Conservation (phyloP, 2,797 vertebrate genomes). For the Varecia variegata region DNA sequence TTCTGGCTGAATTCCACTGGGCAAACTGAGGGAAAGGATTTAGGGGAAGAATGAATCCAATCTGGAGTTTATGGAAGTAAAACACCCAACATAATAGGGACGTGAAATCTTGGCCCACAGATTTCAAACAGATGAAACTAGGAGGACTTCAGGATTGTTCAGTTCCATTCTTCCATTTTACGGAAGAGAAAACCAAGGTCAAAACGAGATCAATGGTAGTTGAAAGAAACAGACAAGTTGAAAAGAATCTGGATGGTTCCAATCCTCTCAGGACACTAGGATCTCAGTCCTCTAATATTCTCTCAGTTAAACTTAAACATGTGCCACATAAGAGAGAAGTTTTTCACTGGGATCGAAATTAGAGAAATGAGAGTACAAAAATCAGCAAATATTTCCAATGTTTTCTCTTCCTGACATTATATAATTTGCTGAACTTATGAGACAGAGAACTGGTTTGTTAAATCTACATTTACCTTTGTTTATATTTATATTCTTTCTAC, state of each 20-base stretch:
- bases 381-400: neutral
- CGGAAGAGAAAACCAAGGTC: neutral
- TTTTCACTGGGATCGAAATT: neutral
- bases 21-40: no score
- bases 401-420: neutral
- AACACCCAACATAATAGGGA: neutral
- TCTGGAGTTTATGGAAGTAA: neutral
- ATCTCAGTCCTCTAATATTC: neutral
- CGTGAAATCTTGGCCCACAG: accelerated
- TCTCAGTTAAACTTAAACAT: neutral
- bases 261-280: neutral
- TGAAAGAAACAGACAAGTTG: neutral
- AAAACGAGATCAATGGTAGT: neutral
- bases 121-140: neutral
- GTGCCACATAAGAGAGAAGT: neutral
- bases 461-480: neutral
- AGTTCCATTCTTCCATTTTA: neutral
- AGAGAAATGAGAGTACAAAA: neutral
- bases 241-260: neutral
- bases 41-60: no score
- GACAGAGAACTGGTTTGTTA: neutral
- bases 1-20: neutral
- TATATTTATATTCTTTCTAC: neutral
- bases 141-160: accelerated
- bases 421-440: neutral